Base-by-base conservation (phyloP, 2,888 invertebrate species). In the Megaustenia siamemsis region DNA sequence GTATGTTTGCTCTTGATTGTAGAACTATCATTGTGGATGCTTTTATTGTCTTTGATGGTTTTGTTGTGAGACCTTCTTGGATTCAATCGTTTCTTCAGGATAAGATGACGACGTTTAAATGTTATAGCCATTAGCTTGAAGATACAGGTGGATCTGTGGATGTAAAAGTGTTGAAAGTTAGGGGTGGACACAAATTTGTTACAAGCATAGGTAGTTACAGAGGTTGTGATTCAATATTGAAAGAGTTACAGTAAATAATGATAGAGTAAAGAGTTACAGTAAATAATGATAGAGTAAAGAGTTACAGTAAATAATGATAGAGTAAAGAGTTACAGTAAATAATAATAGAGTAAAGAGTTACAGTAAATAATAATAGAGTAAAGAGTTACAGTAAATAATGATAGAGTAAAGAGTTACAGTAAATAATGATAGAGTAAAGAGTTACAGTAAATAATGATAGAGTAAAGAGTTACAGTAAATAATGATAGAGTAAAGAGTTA, bases 121-220 rank as follows among this genome's bases (percentile, higher is more conserved):
- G 83, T 83, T n/a, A 83, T 83, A n/a, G 83, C 83, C 83, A 83
- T 83, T 35, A 3, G 63, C 32, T 18, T 18, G 40, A 4, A 24
- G 6, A 6, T 5, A 0, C 0, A 3, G 24, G 35, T n/a, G n/a
- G n/a, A 49, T 63, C 66, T 66, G 49, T 45, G 53, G 32, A 45
- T 4, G 40, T 38, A 24, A 1, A 66, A 66, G 38, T 10, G 24
- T 63, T 63, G 28, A 24, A 5, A 24, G 63, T 5, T 63, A 32
- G 21, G 53, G 15, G 10, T 53, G 53, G 15, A 53, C 21, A 53
- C 53, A n/a, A n/a, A n/a, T n/a, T n/a, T n/a, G n/a, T 53, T 53
- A 21, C 15, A 63, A 28, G 28, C 12, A 28, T 28, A 28, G 63
- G 10, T 63, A 24, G 12, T 4, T 28, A 28, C 28, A 63, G n/a